Percentiles rank a stretch among this genome's conserved stretches.
Conservation (phyloP, 2,888 invertebrate genomes). For the Euplexia lucipara region DNA sequence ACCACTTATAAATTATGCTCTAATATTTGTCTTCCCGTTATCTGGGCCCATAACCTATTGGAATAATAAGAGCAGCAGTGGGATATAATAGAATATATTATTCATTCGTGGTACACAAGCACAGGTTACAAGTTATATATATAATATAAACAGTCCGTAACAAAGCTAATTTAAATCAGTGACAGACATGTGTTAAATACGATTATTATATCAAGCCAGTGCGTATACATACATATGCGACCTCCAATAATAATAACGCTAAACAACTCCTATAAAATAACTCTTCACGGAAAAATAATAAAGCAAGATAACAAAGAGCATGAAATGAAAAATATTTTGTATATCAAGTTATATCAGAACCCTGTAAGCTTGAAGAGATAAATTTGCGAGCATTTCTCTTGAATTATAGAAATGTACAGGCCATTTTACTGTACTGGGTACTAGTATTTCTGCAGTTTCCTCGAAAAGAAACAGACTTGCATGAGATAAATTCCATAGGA, state of each 20-base stretch:
- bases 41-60: no score
- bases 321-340: constrained; percentile 18
- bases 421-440: constrained; percentile 38
- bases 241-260: neutral
- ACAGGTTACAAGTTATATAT: no score
- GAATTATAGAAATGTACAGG: constrained; percentile 53
- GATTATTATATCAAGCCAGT: no score
- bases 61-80: no score
- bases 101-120: no score
- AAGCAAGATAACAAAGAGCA: constrained; percentile 4
- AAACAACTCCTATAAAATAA: neutral
- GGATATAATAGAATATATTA: no score
- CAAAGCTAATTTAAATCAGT: no score
- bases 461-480: constrained; percentile 55
- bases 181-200: no score
- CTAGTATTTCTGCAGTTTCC: constrained; percentile 48
- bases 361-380: constrained; percentile 30
- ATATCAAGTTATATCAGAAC: constrained; percentile 14
- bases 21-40: no score
- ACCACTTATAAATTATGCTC: no score
- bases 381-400: constrained; percentile 40
- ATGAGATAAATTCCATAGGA: constrained; percentile 53
- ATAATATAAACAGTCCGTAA: no score
- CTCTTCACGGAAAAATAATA: neutral
- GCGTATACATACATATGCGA: no score